phyloP scores from a whole-genome alignment of 1,140 invertebrate species.

The Anadara kagoshimensis region DNA sequence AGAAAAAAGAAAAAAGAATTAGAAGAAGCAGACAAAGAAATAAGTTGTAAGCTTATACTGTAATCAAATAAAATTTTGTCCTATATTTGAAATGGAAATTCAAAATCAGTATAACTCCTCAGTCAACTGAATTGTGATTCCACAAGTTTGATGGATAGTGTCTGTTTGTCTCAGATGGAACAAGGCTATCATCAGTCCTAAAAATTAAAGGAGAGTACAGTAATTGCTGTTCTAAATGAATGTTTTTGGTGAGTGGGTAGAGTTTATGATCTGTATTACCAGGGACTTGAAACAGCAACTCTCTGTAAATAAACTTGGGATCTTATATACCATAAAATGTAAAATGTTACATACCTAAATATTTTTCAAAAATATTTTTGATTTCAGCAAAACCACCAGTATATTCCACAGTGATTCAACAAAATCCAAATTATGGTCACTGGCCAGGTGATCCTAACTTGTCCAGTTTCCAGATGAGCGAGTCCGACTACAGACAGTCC shows the following conservation, averaged over 20 bases:
- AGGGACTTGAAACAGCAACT: background rate
- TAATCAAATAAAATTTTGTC: no score
- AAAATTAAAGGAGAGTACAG: no score
- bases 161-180: no score
- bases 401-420: conserved; percentile 28
- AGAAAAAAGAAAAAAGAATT: conserved; percentile 62
- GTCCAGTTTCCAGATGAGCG: conserved; percentile 44
- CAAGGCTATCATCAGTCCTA: no score
- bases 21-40: conserved; percentile 46
- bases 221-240: no score
- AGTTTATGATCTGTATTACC: no score
- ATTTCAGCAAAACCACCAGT: conserved; percentile 7
- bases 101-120: no score
- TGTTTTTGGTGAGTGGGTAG: no score
- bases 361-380: background rate
- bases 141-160: no score
- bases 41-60: background rate
- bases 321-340: background rate
- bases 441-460: conserved; percentile 55
- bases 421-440: conserved; percentile 36
- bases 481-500: conserved; percentile 45
- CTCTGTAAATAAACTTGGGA: background rate
- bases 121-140: no score
- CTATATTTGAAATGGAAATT: no score
- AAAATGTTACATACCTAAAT: no score